Percentiles rank a stretch among this genome's conserved stretches.
Conservation (phyloP, 1,140 invertebrate species). For the Onthophagus taurus region DNA sequence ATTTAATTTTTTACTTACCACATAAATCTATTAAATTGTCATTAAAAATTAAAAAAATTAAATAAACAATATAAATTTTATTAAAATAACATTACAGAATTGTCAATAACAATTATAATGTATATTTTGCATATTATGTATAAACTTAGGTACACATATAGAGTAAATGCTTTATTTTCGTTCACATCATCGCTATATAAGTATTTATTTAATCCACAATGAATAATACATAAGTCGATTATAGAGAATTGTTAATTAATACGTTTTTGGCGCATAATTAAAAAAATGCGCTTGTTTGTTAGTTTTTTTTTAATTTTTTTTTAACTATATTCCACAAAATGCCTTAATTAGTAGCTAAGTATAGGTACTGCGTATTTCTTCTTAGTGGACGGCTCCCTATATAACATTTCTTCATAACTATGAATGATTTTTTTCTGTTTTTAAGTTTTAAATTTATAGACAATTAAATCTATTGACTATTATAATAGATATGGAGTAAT, state of each 20-base stretch:
- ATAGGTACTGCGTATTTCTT: no score
- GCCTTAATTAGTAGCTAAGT: no score
- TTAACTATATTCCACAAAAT: no score
- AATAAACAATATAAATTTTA: constrained; percentile 14
- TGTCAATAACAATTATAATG: constrained; percentile 8
- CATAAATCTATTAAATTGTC: not conserved
- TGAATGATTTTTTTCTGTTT: no score
- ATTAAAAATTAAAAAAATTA: not conserved
- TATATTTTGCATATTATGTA: constrained; percentile 5
- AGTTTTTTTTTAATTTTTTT: no score
- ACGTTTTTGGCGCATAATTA: no score
- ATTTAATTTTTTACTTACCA: not conserved
- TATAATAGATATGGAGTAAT: not conserved
- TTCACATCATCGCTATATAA: not conserved
- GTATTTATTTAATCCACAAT: not conserved
- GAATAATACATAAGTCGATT: not conserved
- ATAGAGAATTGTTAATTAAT: constrained; percentile 4
- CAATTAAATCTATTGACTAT: not conserved
- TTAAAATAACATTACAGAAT: constrained; percentile 11
- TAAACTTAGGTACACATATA: constrained; percentile 8
- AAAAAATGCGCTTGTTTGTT: no score
- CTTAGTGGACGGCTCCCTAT: no score
- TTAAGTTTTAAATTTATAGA: no score
- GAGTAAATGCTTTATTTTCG: not conserved
- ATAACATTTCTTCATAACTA: no score